phyloP scores from a whole-genome alignment of 2,113 vertebrate species.

The Odocoileus virginianus region DNA sequence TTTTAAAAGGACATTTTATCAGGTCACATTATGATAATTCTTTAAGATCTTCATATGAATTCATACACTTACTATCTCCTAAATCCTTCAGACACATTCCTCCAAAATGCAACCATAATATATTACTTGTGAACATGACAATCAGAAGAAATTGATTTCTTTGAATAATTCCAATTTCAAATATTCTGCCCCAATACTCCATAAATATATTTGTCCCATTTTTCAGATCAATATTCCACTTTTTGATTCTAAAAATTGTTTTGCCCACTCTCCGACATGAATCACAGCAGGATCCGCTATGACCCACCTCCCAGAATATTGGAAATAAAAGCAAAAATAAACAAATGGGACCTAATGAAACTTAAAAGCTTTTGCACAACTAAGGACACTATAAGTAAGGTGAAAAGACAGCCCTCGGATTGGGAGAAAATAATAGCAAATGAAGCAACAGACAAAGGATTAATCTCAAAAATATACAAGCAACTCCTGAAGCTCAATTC shows the following conservation, averaged over 20 bases:
- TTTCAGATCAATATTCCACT: not conserved
- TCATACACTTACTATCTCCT: not conserved
- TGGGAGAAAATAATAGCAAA: too few relatives aligned
- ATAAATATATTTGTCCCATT: constrained; percentile 22
- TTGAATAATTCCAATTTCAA: not conserved
- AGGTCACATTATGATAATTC: not conserved
- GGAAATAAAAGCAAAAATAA: too few relatives aligned
- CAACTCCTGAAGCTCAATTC: too few relatives aligned
- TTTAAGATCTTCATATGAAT: constrained; percentile 38
- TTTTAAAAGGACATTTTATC: constrained; percentile 16
- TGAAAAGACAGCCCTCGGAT: too few relatives aligned
- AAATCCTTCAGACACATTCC: not conserved
- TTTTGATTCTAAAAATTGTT: constrained; percentile 9
- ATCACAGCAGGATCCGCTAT: too few relatives aligned
- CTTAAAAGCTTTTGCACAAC: too few relatives aligned
- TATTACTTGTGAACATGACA: not conserved
- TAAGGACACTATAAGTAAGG: too few relatives aligned
- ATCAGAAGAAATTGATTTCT: constrained; percentile 24
- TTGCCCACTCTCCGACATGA: not conserved
- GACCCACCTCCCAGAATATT: too few relatives aligned
- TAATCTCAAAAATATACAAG: too few relatives aligned
- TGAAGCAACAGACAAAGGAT: too few relatives aligned
- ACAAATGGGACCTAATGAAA: too few relatives aligned
- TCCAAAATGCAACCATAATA: constrained; percentile 17
- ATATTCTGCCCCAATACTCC: not conserved